Evolutionary conservation across 1,140 invertebrate species (phyloP), one percentile per base, ranked within the genome.

Genomic region (Leptinotarsa lineolata): DNA sequence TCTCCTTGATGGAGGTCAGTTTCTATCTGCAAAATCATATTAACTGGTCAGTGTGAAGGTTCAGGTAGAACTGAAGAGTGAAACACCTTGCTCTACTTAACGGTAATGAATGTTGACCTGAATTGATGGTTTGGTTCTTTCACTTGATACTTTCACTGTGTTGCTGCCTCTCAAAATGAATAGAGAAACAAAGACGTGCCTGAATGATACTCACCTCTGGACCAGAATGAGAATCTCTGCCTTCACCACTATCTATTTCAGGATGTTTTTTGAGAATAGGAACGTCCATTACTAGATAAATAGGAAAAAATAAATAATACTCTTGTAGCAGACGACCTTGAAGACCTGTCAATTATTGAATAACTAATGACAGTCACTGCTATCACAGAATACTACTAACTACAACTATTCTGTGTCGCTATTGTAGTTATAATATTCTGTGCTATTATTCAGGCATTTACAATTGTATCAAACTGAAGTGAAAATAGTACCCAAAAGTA

Each of bases 11-110:
- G 54, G 59, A 76, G 48, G 18, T 72, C 54, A 65, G 72, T 72
- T 68, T 74, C 77, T 72, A 79, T 75, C 80, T 81, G 79, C 54
- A 81, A 81, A 75, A 78, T 74, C 79, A 80, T 80, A 18, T 6
- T 75, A 46, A 18, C 30, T 68, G 46, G 54, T 72, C 64, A 24
- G 30, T n/a, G 24, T 46, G 64, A 60, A 48, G 67, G 45, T 54
- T 22, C 18, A 24, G n/a, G 21, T 68, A n/a, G 39, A 44, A 71
- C 54, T 68, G 30, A 71, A 71, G 39, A 44, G 39, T 59, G 20
- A 24, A 71, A 63, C 44, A 59, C 60, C 69, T 71, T 63, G 69
- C 60, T 71, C 69, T 46, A 71, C 69, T 71, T 71, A 63, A 63
- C 60, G 59, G 15, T 30, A 24, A 16, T 54, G 48, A 54, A 54